phyloP scores from a whole-genome alignment of 2,888 invertebrate species.

The Cheilosia variabilis region DNA sequence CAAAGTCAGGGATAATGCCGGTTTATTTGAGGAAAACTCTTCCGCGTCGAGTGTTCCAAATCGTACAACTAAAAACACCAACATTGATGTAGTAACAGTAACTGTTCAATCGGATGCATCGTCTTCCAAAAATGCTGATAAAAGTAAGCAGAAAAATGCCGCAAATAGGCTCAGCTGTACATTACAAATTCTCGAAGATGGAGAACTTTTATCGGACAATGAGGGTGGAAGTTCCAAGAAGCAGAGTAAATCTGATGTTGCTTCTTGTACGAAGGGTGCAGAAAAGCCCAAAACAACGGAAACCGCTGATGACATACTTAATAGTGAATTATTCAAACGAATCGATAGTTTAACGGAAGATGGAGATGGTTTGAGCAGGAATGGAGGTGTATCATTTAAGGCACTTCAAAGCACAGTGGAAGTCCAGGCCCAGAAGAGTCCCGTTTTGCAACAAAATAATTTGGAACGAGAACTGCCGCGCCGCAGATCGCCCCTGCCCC shows the following conservation, averaged over 20 bases:
- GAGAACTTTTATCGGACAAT: conserved; percentile 45
- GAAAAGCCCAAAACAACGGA: not conserved
- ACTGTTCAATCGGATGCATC: not conserved
- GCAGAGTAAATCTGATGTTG: not conserved
- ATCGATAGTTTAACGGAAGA: conserved; percentile 39
- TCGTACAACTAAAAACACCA: no score
- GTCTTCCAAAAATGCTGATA: not conserved
- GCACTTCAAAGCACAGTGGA: conserved; percentile 1
- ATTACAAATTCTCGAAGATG: conserved; percentile 20
- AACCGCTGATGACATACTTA: conserved; percentile 32
- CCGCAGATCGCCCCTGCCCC: conserved; percentile 2
- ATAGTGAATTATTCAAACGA: conserved; percentile 34
- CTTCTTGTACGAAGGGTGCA: no score
- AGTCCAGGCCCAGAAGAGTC: not conserved
- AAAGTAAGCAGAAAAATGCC: no score
- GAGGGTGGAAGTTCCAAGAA: not conserved
- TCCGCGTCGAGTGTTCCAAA: no score
- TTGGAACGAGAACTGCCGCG: not conserved
- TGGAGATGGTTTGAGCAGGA: not conserved
- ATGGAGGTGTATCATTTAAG: not conserved
- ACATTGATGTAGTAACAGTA: no score
- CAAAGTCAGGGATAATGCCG: not conserved
- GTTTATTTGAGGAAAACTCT: not conserved
- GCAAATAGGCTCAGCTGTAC: not conserved
- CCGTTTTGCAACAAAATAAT: conserved; percentile 33